phyloP scores from a whole-genome alignment of 2,888 invertebrate species.

The Noctua pronuba region DNA sequence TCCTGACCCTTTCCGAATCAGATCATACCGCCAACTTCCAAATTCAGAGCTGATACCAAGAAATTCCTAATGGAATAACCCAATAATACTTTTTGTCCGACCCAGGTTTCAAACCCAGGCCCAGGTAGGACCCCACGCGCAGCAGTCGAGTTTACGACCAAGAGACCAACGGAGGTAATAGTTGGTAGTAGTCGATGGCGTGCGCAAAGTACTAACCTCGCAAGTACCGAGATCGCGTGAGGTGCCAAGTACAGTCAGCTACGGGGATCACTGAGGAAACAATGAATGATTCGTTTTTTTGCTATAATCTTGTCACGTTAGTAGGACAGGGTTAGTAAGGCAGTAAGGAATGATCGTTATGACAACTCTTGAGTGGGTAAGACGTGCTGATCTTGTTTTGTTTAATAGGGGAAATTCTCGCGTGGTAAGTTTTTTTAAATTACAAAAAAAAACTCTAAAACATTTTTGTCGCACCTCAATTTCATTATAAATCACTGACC shows the following conservation, averaged over 20 bases:
- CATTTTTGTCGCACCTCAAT: background rate
- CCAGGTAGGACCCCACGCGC: no score
- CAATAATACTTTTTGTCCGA: background rate
- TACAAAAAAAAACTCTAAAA: background rate
- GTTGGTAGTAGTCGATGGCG: constrained; percentile 19
- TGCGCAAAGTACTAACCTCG: constrained; percentile 45
- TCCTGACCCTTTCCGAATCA: background rate
- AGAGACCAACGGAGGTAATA: background rate
- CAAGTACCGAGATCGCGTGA: constrained; percentile 62
- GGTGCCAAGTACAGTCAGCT: constrained; percentile 56
- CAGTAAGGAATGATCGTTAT: background rate
- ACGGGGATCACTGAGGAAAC: background rate
- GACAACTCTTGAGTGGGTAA: background rate
- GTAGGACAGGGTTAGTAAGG: background rate
- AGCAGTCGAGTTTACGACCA: background rate
- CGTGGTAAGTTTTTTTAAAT: background rate
- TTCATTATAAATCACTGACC: background rate
- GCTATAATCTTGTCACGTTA: background rate
- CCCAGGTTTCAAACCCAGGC: no score
- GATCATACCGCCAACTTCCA: background rate
- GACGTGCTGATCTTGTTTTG: background rate
- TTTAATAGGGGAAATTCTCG: background rate
- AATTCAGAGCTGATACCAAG: background rate
- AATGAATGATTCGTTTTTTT: background rate
- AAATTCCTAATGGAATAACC: background rate